Conservation (phyloP, 2,797 vertebrate genomes). For the Poecilia picta region DNA sequence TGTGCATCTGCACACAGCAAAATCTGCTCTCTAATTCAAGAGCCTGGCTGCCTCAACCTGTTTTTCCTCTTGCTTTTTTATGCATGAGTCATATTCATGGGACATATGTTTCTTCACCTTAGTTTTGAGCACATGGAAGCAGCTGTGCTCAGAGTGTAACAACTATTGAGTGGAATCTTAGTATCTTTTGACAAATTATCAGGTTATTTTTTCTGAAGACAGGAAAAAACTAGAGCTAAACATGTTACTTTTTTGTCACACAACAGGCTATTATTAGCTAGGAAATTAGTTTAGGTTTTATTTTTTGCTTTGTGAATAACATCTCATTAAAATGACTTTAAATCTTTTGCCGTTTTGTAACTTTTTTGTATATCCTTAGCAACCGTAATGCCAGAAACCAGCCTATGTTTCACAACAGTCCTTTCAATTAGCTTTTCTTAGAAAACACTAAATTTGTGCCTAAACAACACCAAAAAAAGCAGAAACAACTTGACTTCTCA, state of each 20-base stretch:
- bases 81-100: slow-evolving; percentile 1
- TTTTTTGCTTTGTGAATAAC: not conserved
- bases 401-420: not conserved
- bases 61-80: not conserved
- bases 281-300: not conserved
- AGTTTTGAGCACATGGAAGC: not conserved
- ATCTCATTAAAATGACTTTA: not conserved
- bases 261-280: not conserved
- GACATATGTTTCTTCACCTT: not conserved
- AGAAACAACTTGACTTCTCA: not conserved
- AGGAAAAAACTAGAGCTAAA: not conserved
- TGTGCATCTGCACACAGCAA: not conserved
- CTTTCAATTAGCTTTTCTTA: not conserved
- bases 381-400: not conserved
- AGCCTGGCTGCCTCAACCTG: not conserved
- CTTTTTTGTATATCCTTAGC: not conserved
- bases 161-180: not conserved
- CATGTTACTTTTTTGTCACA: not conserved
- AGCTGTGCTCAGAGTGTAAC: not conserved
- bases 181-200: not conserved
- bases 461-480: not conserved
- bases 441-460: not conserved
- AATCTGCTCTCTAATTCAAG: not conserved
- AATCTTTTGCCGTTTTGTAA: not conserved
- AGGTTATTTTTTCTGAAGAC: not conserved